A percentile compares a stretch with the other conserved stretches of the same genome.
These are phyloP conservation scores for Melozone crissalis DNA, from an alignment of 2,113 vertebrate species.

Conservation along the genomic window DNA sequence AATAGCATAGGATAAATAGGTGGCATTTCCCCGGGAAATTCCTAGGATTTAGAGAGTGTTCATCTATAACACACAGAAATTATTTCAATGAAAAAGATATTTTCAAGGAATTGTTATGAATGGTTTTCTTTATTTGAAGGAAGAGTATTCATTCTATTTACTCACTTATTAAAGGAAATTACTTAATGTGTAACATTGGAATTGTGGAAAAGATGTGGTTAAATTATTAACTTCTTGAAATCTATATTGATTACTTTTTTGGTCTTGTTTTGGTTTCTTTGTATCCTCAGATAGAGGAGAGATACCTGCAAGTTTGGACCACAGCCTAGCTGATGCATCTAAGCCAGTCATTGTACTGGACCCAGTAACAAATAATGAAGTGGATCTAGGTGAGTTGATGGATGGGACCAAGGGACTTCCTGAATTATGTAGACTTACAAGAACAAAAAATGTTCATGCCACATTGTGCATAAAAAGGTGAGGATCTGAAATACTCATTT, in stretches of 20 bases:
- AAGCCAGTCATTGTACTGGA: slow-evolving; percentile 61
- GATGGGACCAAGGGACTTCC: neutral
- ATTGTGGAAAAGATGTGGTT: neutral
- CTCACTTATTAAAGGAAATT: neutral
- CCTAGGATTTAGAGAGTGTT: neutral
- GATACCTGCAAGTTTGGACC: neutral
- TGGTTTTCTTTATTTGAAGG: neutral
- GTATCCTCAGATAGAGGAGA: slow-evolving; percentile 16
- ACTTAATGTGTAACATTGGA: neutral
- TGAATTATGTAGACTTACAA: neutral
- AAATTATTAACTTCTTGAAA: neutral
- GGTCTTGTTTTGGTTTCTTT: slow-evolving; percentile 6
- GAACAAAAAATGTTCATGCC: neutral
- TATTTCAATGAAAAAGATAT: neutral
- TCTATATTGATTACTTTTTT: neutral
- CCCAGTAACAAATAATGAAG: slow-evolving; percentile 44
- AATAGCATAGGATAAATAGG: neutral
- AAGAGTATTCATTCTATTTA: neutral
- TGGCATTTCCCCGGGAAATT: neutral
- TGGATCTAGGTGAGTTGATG: slow-evolving; percentile 67
- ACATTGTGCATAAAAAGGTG: neutral
- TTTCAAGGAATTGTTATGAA: neutral
- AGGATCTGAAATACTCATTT: neutral
- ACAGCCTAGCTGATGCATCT: slow-evolving; percentile 38
- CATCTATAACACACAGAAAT: neutral